These are phyloP conservation scores for Romanomermis culicivorax DNA, from an alignment of 2,888 invertebrate genomes.

Conservation along the genomic window DNA sequence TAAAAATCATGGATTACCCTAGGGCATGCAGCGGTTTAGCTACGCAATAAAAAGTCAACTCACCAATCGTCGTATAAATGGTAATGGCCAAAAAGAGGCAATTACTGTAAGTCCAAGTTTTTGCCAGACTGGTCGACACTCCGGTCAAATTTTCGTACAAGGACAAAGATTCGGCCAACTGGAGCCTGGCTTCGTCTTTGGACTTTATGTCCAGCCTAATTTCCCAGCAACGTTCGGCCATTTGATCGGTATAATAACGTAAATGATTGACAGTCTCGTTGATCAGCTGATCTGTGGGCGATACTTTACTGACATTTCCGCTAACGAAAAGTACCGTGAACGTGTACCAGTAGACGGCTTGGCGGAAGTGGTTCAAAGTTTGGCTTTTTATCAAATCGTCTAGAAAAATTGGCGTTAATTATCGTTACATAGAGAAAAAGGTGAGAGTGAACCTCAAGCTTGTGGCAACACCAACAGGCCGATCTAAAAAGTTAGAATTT, in stretches of 20 bases:
- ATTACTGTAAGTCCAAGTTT: background rate
- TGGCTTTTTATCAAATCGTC: background rate
- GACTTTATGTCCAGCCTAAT: background rate
- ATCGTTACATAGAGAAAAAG: too few relatives aligned
- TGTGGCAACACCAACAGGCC: too few relatives aligned
- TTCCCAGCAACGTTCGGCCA: slow-evolving; percentile 4
- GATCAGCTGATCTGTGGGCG: background rate
- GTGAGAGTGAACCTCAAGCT: too few relatives aligned
- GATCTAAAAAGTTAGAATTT: too few relatives aligned
- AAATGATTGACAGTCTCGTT: background rate
- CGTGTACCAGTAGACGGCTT: slow-evolving; percentile 2
- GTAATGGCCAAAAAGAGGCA: background rate
- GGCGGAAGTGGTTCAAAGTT: background rate
- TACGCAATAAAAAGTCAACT: too few relatives aligned
- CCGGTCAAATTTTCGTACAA: background rate
- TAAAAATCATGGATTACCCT: too few relatives aligned
- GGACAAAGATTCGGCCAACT: background rate
- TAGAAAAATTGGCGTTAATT: too few relatives aligned
- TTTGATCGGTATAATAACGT: background rate
- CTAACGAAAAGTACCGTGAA: background rate
- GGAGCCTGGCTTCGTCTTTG: background rate
- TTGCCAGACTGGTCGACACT: background rate
- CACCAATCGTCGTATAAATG: slow-evolving; percentile 2
- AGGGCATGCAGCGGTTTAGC: too few relatives aligned
- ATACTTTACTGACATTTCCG: background rate